A percentile compares a stretch with the other conserved stretches of the same genome.
Evolutionary conservation across 2,113 vertebrate species (phyloP).

Genomic region (Telmatochromis sp.): DNA sequence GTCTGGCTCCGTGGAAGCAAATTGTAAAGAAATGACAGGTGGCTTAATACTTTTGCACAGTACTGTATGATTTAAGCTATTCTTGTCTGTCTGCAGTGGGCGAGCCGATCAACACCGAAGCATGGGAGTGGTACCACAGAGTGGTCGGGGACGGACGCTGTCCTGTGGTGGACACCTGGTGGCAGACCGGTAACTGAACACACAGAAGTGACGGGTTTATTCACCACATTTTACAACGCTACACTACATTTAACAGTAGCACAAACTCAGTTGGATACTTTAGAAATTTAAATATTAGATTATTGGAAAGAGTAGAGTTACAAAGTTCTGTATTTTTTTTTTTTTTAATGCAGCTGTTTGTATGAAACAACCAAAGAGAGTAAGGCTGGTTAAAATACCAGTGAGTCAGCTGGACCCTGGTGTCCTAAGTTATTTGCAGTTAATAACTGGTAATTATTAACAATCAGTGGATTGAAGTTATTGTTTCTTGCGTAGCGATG

Average conservation of each 20-base stretch:
- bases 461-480: background rate
- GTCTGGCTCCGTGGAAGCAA: background rate
- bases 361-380: accelerated
- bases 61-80: background rate
- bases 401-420: background rate
- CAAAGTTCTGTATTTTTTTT: background rate
- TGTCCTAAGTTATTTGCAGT: background rate
- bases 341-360: background rate
- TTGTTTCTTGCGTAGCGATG: background rate
- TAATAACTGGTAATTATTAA: background rate
- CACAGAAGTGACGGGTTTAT: background rate
- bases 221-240: background rate
- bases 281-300: background rate
- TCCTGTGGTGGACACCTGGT: conserved; percentile 71
- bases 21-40: background rate
- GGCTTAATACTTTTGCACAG: accelerated
- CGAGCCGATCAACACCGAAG: conserved; percentile 69
- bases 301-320: background rate
- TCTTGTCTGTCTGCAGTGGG: conserved; percentile 51
- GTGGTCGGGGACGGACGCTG: conserved; percentile 64
- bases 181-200: conserved; percentile 64
- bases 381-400: background rate
- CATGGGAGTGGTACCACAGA: conserved; percentile 68
- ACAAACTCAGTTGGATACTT: background rate
- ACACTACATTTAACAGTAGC: background rate